These are phyloP conservation scores for Setophaga kirtlandii DNA, from an alignment of 2,113 vertebrate species.

Conservation along the genomic window DNA sequence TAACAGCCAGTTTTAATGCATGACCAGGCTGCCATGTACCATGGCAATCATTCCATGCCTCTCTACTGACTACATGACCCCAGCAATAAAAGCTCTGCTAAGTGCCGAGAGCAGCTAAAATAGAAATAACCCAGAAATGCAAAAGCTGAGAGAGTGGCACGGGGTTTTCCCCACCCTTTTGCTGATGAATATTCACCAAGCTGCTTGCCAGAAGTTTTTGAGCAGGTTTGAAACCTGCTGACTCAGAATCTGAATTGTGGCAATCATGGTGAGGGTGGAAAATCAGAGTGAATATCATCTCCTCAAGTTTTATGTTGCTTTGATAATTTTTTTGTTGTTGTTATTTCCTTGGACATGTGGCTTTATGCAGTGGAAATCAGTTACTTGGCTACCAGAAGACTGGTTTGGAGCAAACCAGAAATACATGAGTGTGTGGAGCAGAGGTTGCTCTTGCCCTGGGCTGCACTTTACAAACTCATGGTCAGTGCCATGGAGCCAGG, in stretches of 20 bases:
- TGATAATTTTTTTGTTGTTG: neutral
- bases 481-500: neutral
- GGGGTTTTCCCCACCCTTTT: neutral
- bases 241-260: neutral
- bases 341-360: too few relatives aligned
- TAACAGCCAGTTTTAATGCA: constrained; percentile 45
- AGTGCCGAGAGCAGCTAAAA: neutral
- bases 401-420: neutral
- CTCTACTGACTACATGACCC: neutral
- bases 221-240: neutral
- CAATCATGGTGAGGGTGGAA: rapidly evolving
- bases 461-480: neutral
- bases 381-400: neutral
- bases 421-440: neutral
- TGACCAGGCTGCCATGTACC: constrained; percentile 27
- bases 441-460: rapidly evolving
- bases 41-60: constrained; percentile 17
- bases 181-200: neutral
- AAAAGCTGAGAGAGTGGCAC: neutral
- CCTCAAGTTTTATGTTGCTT: neutral
- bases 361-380: neutral
- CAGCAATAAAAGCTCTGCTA: neutral
- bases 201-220: neutral
- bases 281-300: neutral
- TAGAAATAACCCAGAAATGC: neutral